Evolutionary conservation across 2,797 vertebrate genomes (phyloP).

Genomic region (Glossophaga mutica): DNA sequence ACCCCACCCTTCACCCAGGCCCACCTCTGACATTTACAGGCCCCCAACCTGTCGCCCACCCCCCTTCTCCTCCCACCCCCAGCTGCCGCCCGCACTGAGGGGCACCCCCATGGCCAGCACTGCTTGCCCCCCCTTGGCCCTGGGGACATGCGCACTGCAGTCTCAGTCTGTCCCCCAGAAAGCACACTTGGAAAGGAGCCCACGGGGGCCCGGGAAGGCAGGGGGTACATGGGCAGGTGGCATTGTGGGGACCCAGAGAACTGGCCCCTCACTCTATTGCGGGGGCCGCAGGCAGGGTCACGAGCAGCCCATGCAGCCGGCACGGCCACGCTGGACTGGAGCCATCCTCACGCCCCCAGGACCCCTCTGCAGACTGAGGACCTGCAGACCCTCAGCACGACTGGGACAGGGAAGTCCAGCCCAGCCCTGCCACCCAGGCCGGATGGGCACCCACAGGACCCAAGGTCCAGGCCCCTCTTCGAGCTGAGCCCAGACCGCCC

Average conservation of each 20-base stretch:
- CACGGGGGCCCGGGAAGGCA: not conserved
- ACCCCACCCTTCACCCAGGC: not conserved
- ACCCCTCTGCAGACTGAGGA: not conserved
- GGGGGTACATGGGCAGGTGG: not conserved
- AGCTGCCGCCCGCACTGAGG: not conserved
- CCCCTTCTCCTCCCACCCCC: not conserved
- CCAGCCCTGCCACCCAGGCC: not conserved
- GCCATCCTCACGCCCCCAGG: not conserved
- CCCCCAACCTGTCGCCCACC: not conserved
- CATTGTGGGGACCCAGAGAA: not conserved
- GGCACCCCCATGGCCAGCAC: not conserved
- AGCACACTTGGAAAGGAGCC: not conserved
- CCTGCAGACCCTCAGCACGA: not conserved
- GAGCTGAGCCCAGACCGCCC: too few relatives aligned
- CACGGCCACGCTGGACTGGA: not conserved
- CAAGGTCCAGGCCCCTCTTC: not conserved
- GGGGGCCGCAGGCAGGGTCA: not conserved
- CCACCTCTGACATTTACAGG: not conserved
- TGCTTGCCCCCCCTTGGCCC: rapidly evolving
- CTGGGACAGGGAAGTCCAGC: not conserved
- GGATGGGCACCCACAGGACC: not conserved
- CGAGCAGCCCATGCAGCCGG: rapidly evolving
- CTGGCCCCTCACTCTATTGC: not conserved
- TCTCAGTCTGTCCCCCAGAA: not conserved
- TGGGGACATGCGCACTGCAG: rapidly evolving